A percentile compares a stretch with the other conserved stretches of the same genome.
Evolutionary conservation across 30 jellyfish, hydroid and myxozoan species (phyloP).

Genomic region (Cassiopea xamachana): DNA sequence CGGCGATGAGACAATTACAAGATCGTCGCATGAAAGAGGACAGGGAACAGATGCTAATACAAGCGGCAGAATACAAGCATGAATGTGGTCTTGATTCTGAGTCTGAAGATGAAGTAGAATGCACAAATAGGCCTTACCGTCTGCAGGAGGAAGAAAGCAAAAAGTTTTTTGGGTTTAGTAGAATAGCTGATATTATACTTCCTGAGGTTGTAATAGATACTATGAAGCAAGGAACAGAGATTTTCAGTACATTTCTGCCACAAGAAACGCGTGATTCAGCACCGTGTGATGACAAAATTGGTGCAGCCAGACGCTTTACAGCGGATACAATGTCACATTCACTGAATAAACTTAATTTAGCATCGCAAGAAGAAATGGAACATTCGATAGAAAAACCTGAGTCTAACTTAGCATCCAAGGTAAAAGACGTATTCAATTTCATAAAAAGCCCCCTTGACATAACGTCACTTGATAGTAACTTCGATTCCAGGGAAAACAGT

Average conservation of each 20-base stretch:
- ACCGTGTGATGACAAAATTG: constrained; percentile 19
- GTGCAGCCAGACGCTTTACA: constrained; percentile 43
- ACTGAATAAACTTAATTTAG: constrained; percentile 20
- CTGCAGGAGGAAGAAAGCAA: constrained; percentile 68
- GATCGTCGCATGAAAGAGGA: constrained; percentile 89
- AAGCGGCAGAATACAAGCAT: constrained; percentile 80
- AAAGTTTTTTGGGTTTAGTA: constrained; percentile 65
- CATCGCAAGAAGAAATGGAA: constrained; percentile 54
- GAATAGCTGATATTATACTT: constrained; percentile 67
- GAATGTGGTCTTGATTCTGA: constrained; percentile 87
- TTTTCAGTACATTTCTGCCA: constrained; percentile 59
- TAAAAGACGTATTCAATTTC: constrained; percentile 35
- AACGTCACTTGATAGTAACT: neutral
- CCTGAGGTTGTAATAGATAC: constrained; percentile 75
- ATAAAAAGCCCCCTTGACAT: constrained; percentile 65
- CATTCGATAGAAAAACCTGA: neutral
- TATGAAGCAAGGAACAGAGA: constrained; percentile 69
- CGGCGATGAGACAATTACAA: constrained; percentile 70
- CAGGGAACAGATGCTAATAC: constrained; percentile 73
- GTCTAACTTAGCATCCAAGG: neutral
- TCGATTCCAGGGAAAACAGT: neutral
- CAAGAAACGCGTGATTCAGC: constrained; percentile 52
- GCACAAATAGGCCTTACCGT: constrained; percentile 24
- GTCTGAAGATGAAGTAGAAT: constrained; percentile 38
- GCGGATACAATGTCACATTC: constrained; percentile 35